Percentiles rank a stretch among this genome's conserved stretches.
phyloP scores from a whole-genome alignment of 2,888 invertebrate genomes.

The Carcina quercana region DNA sequence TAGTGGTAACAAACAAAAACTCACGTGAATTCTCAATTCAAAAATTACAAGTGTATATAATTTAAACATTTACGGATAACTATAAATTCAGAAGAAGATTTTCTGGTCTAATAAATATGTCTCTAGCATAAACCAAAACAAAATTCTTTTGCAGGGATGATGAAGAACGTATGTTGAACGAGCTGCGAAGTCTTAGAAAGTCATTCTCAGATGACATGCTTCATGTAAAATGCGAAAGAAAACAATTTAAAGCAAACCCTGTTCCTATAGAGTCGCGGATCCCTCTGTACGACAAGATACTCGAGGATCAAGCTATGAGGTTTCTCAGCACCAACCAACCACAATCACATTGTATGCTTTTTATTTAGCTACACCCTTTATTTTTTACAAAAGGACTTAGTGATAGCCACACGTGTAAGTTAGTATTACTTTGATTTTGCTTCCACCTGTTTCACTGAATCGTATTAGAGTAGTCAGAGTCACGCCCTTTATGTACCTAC shows the following conservation, averaged over 20 bases:
- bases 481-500: too few species aligned
- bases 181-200: conserved; percentile 57
- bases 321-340: conserved; percentile 35
- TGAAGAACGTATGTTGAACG: conserved; percentile 74
- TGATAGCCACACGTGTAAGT: too few species aligned
- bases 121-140: too few species aligned
- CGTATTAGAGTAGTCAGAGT: too few species aligned
- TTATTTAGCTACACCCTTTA: conserved; percentile 27
- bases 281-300: conserved; percentile 81
- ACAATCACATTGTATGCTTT: conserved; percentile 42
- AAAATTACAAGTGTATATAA: neutral
- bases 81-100: too few species aligned
- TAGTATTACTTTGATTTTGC: too few species aligned
- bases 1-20: too few species aligned
- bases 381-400: too few species aligned
- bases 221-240: conserved; percentile 64
- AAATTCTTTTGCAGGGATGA: conserved; percentile 72
- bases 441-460: too few species aligned
- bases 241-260: conserved; percentile 74
- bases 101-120: too few species aligned
- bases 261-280: conserved; percentile 82
- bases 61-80: too few species aligned
- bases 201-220: conserved; percentile 65
- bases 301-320: conserved; percentile 83
- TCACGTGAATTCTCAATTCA: too few species aligned